Percentiles rank a stretch among this genome's conserved stretches.
Conservation (phyloP, 2,888 invertebrate genomes). For the Eretmocerus hayati region DNA sequence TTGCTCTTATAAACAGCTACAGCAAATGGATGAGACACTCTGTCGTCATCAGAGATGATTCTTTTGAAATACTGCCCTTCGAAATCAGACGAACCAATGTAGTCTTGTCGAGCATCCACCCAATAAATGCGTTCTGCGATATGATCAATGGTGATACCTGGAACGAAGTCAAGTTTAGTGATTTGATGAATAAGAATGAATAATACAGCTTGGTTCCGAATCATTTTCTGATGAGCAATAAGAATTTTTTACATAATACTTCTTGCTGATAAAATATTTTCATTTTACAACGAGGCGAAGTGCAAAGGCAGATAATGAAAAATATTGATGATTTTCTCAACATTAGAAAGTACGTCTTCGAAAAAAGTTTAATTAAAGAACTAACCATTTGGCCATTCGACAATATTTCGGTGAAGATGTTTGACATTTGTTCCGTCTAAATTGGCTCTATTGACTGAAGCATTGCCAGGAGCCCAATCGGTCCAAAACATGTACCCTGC, state of each 20-base stretch:
- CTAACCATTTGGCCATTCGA: constrained; percentile 77
- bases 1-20: constrained; percentile 77
- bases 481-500: constrained; percentile 81
- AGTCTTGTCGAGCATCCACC: constrained; percentile 79
- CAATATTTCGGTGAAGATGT: constrained; percentile 54
- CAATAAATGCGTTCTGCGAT: constrained; percentile 76
- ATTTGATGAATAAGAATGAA: too few relatives aligned
- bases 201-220: too few relatives aligned
- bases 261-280: too few relatives aligned
- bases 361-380: not conserved
- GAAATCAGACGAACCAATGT: constrained; percentile 69
- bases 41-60: constrained; percentile 58
- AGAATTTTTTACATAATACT: too few relatives aligned
- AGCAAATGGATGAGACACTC: constrained; percentile 77
- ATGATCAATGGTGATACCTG: constrained; percentile 68
- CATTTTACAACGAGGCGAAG: too few relatives aligned
- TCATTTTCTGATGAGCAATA: too few relatives aligned
- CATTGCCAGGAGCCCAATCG: constrained; percentile 74
- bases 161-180: too few relatives aligned
- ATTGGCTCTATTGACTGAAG: constrained; percentile 71
- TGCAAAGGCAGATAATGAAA: too few relatives aligned
- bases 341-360: not conserved
- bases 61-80: constrained; percentile 63
- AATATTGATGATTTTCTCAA: too few relatives aligned
- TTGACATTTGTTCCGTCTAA: constrained; percentile 68